Base-by-base conservation (phyloP, 2,888 invertebrate genomes). In the Brenthis hecate region DNA sequence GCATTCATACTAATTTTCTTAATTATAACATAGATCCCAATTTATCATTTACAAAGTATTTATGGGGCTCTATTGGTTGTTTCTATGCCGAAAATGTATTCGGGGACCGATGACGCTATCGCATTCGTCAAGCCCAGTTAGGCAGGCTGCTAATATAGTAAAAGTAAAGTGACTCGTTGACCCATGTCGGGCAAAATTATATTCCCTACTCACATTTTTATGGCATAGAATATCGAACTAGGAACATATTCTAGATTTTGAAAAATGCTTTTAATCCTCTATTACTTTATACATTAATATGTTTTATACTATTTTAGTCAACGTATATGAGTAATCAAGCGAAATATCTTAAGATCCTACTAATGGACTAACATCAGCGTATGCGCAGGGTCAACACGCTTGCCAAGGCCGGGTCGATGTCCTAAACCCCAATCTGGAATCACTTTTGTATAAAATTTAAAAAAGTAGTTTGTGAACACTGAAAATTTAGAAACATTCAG, bases 321-420 rank as follows among this genome's bases (percentile, higher is more conserved):
- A 48, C n/a, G 36, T n/a, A 54, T 19, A 66, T 63, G 36, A 60
- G 55, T 62, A 61, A 54, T 61, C 36, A 13, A 28, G 13, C 32
- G 19, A 51, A 68, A 57, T 32, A 75, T 81, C 78, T 77, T 70
- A 71, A 65, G n/a, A 65, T 79, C 81, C 81, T 80, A 79, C 81
- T 88, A 88, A 88, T 86, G 86, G 86, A 80, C 79, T 76, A 67
- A 47, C 67, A 71, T 68, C 74, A 78, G 77, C 86, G 89, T 80
- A 73, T 76, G 85, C 88, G 88, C 89, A 86, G 88, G 89, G 87
- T 91, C 89, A 90, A 90, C 82, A 83, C 86, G 85, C 86, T 74
- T 77, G 75, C 77, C 86, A 89, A 88, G 89, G 88, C 76, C 87
- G 85, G 85, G 87, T 87, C 87, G 80, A 81, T 76, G 88, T 75